Base-by-base conservation (phyloP, 2,888 invertebrate genomes). In the Tetragonisca angustula region DNA sequence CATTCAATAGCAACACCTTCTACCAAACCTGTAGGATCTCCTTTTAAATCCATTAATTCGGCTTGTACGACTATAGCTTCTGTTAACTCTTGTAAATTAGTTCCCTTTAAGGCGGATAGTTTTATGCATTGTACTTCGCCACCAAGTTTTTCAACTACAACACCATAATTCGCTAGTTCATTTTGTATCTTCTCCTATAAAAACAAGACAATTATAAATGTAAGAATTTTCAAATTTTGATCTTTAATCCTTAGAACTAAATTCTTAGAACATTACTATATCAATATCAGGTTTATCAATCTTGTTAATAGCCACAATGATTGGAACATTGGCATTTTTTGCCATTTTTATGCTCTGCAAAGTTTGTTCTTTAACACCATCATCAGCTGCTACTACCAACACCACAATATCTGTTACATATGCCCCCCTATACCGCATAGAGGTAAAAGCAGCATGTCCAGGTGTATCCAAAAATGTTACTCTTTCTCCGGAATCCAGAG, bases 291-390 rank as follows among this genome's bases (percentile, higher is more conserved):
- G 97, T 93, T 98, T 98, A 95, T 99, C 99, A 92, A 99, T 98
- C 96, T 99, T 99, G 95, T 99, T 99, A 88, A 99, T 97, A 56
- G 99, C 99, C 89, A 99, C 98, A 92, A 99, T 96, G 56, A 99
- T 97, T 0, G 99, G 98, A 90, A 99, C 97, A 86, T 96, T 95
- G 0, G 98, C 97, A 89, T 97, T 96, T 91, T 96, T 96, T 0
- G 99, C 99, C 96, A 98, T 97, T 88, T 96, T 94, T 50, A 99
- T 97, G 50, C 98, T 98, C 95, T 99, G 98, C 2, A 97, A 93
- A 0, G 99, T 99, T 95, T 99, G 99, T 80, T 98, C 98, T 98
- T 99, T 99, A 65, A 99, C 99, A 5, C 99, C 99, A 95, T 99
- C 99, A 94, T 99, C 99, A 0, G 99, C 99, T 2, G 99, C 99